Percentiles rank a stretch among this genome's conserved stretches.
Conservation (phyloP, 1,140 invertebrate genomes). For the Oncopeltus fasciatus region DNA sequence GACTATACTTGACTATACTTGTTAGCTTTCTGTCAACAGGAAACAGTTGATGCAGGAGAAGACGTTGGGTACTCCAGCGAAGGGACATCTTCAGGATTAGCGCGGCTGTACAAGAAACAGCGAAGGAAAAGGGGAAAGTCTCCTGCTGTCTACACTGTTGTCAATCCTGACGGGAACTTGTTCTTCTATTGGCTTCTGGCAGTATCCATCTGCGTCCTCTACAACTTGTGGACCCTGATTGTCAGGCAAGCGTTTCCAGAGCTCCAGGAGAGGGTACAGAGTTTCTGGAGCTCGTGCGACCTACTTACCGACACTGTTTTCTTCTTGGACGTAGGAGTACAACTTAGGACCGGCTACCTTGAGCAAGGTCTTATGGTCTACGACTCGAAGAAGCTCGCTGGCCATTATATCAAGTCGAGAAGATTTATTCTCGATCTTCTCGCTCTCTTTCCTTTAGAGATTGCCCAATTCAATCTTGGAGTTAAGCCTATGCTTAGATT, state of each 20-base stretch:
- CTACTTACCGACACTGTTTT: slow-evolving; percentile 74
- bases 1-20: too few relatives aligned
- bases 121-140: slow-evolving; percentile 44
- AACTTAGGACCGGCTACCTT: slow-evolving; percentile 87
- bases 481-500: slow-evolving; percentile 66
- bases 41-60: slow-evolving; percentile 46
- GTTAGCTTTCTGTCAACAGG: too few relatives aligned
- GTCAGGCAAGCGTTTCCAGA: slow-evolving; percentile 87
- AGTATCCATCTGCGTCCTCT: slow-evolving; percentile 75
- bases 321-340: slow-evolving; percentile 71
- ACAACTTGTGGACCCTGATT: slow-evolving; percentile 91
- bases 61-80: slow-evolving; percentile 26
- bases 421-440: slow-evolving; percentile 74
- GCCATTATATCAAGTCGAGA: slow-evolving; percentile 73
- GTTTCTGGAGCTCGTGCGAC: slow-evolving; percentile 68
- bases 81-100: slow-evolving; percentile 23
- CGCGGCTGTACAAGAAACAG: slow-evolving; percentile 39
- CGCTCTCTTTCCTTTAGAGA: slow-evolving; percentile 70
- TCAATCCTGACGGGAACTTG: slow-evolving; percentile 89
- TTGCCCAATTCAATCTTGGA: slow-evolving; percentile 67
- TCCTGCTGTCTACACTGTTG: slow-evolving; percentile 60
- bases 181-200: slow-evolving; percentile 90
- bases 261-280: slow-evolving; percentile 53
- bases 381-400: slow-evolving; percentile 74
- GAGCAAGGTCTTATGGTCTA: slow-evolving; percentile 66